Conservation (phyloP, 2,797 vertebrate genomes). For the Danio jaintianensis region DNA sequence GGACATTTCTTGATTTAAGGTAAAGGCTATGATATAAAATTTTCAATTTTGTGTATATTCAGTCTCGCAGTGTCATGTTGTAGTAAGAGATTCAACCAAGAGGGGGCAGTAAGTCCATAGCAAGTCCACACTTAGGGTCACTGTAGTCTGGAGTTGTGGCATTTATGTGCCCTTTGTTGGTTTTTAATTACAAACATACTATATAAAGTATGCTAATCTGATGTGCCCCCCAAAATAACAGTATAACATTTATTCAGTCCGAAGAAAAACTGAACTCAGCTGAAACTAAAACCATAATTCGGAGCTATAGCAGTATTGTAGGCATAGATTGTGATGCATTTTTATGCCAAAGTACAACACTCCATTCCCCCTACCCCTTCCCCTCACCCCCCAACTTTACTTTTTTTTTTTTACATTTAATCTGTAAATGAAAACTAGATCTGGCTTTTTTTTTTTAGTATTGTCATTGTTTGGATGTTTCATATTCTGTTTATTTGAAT, state of each 20-base stretch:
- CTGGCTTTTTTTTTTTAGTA: too few relatives aligned
- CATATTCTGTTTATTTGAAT: background rate
- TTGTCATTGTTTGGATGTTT: background rate
- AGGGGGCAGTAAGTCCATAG: constrained; percentile 58
- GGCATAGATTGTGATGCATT: background rate
- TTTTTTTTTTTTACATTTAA: background rate
- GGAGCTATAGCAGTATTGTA: constrained; percentile 19
- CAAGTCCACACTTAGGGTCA: constrained; percentile 30
- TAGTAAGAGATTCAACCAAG: constrained; percentile 40
- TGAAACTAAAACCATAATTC: background rate
- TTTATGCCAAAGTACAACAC: constrained; percentile 6
- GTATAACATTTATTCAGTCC: constrained; percentile 24
- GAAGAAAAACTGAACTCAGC: background rate
- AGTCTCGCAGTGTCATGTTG: constrained; percentile 3
- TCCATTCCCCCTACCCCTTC: background rate
- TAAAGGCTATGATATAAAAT: background rate
- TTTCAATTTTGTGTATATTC: background rate
- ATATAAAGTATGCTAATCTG: constrained; percentile 17
- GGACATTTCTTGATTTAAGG: background rate
- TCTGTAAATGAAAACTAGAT: constrained; percentile 1
- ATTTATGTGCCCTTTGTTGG: constrained; percentile 25
- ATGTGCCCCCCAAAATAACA: background rate
- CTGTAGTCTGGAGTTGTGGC: constrained; percentile 13
- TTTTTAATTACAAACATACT: constrained; percentile 32
- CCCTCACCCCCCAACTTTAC: too few relatives aligned